Evolutionary conservation across 2,797 vertebrate species (phyloP).

Genomic region (Semotilus atromaculatus): DNA sequence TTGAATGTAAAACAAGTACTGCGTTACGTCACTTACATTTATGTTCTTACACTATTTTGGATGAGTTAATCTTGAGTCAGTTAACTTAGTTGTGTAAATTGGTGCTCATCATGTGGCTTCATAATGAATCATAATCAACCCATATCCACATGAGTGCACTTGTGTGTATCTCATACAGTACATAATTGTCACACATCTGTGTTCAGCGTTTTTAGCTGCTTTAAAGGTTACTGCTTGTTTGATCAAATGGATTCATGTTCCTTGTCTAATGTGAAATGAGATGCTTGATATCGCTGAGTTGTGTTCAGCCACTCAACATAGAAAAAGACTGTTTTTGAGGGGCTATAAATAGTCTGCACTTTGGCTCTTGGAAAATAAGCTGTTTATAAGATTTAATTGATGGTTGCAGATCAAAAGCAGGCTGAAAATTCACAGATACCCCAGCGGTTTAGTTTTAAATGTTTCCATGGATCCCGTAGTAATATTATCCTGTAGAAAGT

Average conservation of each 20-base stretch:
- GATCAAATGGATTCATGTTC: slow-evolving; percentile 2
- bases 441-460: neutral
- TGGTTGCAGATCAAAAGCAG: slow-evolving; percentile 30
- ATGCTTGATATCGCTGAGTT: neutral
- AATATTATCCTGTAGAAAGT: slow-evolving; percentile 44
- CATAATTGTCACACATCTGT: neutral
- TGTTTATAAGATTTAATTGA: slow-evolving; percentile 37
- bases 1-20: slow-evolving; percentile 32
- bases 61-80: neutral
- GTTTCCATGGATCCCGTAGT: slow-evolving; percentile 44
- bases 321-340: neutral
- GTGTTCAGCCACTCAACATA: neutral
- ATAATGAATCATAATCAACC: slow-evolving; percentile 19
- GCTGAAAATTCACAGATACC: slow-evolving; percentile 27
- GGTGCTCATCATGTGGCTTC: neutral
- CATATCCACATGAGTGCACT: neutral
- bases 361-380: neutral
- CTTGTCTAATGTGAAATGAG: slow-evolving; percentile 5
- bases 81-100: slow-evolving; percentile 18
- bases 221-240: slow-evolving; percentile 7
- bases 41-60: slow-evolving; percentile 1
- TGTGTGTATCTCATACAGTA: neutral
- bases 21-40: neutral
- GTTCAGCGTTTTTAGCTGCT: neutral
- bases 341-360: slow-evolving; percentile 23